phyloP scores from a whole-genome alignment of 2,888 invertebrate genomes.

The Polyommatus iphigenia region DNA sequence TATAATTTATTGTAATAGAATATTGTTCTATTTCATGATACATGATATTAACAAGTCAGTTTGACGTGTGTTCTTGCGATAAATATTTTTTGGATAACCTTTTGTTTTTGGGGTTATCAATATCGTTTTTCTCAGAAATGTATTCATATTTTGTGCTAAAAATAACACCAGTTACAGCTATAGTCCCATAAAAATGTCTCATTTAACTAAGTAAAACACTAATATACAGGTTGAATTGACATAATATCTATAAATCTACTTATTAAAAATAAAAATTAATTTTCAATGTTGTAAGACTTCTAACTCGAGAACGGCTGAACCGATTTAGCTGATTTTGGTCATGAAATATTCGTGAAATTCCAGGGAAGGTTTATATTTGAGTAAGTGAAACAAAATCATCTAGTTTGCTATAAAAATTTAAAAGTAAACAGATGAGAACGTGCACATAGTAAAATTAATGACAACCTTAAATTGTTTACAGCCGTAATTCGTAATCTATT shows the following conservation, averaged over 20 bases:
- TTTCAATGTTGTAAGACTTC: neutral
- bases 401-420: no score
- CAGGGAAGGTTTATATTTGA: no score
- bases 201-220: no score
- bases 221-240: neutral
- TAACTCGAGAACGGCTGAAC: no score
- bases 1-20: neutral
- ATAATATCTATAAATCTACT: no score
- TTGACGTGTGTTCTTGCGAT: neutral
- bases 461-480: neutral
- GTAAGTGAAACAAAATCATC: no score
- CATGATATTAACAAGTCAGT: neutral
- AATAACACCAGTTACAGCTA: neutral
- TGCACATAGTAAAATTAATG: neutral
- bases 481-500: constrained; percentile 35
- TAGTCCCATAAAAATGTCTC: neutral
- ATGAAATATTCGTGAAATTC: no score
- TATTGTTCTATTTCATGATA: neutral
- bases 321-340: no score
- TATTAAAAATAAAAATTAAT: neutral
- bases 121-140: neutral
- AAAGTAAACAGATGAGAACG: neutral
- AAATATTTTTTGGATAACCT: constrained; percentile 17
- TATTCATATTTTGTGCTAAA: neutral
- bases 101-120: constrained; percentile 1